Percentiles rank a stretch among this genome's conserved stretches.
Evolutionary conservation across 2,113 vertebrate genomes (phyloP).

Genomic region (Melierax canorus): DNA sequence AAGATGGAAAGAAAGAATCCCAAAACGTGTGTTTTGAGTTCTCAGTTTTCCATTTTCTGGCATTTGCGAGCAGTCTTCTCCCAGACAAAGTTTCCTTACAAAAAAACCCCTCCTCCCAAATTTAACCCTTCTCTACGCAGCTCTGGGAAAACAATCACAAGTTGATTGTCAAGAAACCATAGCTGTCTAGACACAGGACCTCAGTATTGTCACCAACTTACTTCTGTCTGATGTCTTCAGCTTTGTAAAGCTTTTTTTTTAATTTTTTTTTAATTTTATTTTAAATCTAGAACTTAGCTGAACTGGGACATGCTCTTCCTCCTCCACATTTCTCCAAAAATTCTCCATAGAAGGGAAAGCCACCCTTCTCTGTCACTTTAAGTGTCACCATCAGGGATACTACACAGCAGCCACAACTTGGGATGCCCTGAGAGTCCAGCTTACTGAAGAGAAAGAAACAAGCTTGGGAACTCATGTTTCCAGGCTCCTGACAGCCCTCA

Average conservation of each 20-base stretch:
- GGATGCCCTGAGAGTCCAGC: not conserved
- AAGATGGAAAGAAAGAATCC: constrained; percentile 5
- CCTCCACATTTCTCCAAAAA: not conserved
- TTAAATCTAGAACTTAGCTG: not conserved
- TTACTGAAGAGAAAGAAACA: not conserved
- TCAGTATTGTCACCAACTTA: not conserved
- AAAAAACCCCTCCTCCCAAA: not conserved
- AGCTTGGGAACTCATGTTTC: not conserved
- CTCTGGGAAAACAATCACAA: not conserved
- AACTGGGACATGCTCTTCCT: not conserved
- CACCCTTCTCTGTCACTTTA: not conserved
- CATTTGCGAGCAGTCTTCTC: not conserved
- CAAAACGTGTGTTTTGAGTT: not conserved
- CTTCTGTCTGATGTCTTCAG: not conserved
- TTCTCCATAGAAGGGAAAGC: not conserved
- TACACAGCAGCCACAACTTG: not conserved
- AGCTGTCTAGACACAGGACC: not conserved
- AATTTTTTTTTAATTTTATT: no score
- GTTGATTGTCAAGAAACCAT: not conserved
- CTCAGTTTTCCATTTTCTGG: constrained; percentile 54
- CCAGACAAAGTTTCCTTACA: not conserved
- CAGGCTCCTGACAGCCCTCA: not conserved
- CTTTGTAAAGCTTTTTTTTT: no score
- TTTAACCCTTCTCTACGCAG: not conserved
- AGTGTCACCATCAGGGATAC: not conserved